phyloP scores from a whole-genome alignment of 2,797 vertebrate species.

The Antennarius maculatus region DNA sequence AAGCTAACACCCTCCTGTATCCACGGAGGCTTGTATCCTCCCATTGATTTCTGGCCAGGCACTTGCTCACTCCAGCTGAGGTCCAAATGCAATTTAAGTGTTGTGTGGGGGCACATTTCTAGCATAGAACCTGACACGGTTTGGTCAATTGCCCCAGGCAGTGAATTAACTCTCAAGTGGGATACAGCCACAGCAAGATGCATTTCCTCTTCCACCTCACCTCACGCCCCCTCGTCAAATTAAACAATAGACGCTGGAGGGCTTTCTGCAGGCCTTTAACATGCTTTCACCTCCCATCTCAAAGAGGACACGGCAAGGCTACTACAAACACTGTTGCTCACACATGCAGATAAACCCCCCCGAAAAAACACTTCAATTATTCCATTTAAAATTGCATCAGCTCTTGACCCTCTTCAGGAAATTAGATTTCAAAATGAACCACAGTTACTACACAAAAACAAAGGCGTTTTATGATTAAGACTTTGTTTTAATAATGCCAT shows the following conservation, averaged over 20 bases:
- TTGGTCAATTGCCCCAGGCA: constrained; percentile 78
- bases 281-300: constrained; percentile 61
- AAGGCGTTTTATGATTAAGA: constrained; percentile 67
- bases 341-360: constrained; percentile 15
- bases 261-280: constrained; percentile 64
- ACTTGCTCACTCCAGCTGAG: constrained; percentile 69
- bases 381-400: constrained; percentile 73
- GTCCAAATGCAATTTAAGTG: constrained; percentile 79
- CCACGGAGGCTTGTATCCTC: constrained; percentile 74
- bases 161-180: constrained; percentile 76
- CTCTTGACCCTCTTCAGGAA: constrained; percentile 75
- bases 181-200: constrained; percentile 64
- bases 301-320: constrained; percentile 59
- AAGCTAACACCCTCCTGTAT: constrained; percentile 67
- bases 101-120: constrained; percentile 70
- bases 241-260: constrained; percentile 72
- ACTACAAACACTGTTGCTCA: constrained; percentile 52
- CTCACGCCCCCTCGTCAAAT: constrained; percentile 76
- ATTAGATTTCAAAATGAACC: constrained; percentile 75
- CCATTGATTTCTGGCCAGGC: constrained; percentile 76
- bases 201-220: constrained; percentile 78
- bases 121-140: constrained; percentile 73
- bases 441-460: constrained; percentile 62
- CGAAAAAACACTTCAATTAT: constrained; percentile 66
- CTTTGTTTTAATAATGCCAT: constrained; percentile 66